phyloP scores from a whole-genome alignment of 2,797 vertebrate species.

The Clangula hyemalis region DNA sequence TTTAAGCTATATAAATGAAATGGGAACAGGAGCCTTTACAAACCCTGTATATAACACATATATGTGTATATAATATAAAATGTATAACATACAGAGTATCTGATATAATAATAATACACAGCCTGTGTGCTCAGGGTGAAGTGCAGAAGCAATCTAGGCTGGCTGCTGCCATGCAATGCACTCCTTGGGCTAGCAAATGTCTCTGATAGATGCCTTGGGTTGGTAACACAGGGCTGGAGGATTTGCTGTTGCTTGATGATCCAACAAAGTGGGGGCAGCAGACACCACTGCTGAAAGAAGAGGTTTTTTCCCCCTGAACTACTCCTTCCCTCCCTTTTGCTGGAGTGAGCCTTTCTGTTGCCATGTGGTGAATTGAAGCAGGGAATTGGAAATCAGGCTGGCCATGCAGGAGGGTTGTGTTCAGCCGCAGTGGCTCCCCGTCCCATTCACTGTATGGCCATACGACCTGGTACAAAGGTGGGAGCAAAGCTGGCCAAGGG shows the following conservation, averaged over 20 bases:
- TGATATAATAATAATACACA: no score
- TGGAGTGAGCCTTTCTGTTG: neutral
- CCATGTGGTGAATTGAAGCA: neutral
- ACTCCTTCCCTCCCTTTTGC: neutral
- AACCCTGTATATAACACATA: rapidly evolving
- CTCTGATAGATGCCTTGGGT: neutral
- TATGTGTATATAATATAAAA: neutral
- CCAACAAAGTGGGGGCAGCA: neutral
- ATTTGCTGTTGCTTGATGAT: neutral
- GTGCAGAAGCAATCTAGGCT: neutral
- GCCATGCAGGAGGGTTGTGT: neutral
- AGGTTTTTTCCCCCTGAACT: neutral
- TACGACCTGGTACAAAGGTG: neutral
- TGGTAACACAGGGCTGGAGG: neutral
- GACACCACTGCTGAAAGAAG: neutral
- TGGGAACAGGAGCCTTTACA: neutral
- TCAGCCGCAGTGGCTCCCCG: neutral
- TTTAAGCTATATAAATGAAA: neutral
- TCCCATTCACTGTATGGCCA: neutral
- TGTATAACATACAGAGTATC: neutral
- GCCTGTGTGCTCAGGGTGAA: neutral
- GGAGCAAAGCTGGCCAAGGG: neutral
- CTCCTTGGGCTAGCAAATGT: neutral
- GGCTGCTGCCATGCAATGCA: neutral
- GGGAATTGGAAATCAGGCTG: neutral